Conservation (phyloP, 2,888 invertebrate genomes). For the Drosophila koepferae region DNA sequence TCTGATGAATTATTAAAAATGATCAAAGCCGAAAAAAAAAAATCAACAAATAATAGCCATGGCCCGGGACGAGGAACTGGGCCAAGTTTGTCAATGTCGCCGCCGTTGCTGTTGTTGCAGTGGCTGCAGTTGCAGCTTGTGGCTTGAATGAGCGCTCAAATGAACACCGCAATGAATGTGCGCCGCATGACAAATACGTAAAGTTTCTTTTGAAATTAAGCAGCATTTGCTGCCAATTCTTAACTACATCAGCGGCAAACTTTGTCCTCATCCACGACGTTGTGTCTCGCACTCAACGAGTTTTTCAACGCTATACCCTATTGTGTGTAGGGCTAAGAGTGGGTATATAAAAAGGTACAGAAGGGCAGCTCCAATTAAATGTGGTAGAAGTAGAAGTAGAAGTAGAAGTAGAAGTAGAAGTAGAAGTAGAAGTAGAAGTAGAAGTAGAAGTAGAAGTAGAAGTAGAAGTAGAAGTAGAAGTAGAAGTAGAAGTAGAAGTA, state of each 20-base stretch:
- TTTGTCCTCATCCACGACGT: conserved; percentile 66
- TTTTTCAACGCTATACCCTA: conserved; percentile 35
- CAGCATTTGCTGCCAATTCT: conserved; percentile 82
- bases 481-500: background rate
- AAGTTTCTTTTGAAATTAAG: conserved; percentile 82
- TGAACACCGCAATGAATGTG: conserved; percentile 81
- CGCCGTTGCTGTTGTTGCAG: background rate
- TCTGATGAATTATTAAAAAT: conserved; percentile 71
- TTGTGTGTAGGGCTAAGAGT: background rate
- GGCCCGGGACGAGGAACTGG: conserved; percentile 7
- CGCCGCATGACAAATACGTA: conserved; percentile 81
- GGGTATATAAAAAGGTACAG: background rate
- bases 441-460: background rate
- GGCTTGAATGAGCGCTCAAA: conserved; percentile 74
- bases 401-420: conserved; percentile 3
- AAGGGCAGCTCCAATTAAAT: background rate
- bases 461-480: background rate
- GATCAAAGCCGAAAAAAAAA: conserved; percentile 20
- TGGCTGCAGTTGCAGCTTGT: conserved; percentile 22
- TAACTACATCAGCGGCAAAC: conserved; percentile 81
- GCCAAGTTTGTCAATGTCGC: conserved; percentile 53
- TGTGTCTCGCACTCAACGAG: conserved; percentile 42
- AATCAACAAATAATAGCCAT: background rate
- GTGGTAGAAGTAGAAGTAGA: background rate
- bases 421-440: conserved; percentile 3